phyloP scores from a whole-genome alignment of 2,888 invertebrate species.

The Pherbina coryleti region DNA sequence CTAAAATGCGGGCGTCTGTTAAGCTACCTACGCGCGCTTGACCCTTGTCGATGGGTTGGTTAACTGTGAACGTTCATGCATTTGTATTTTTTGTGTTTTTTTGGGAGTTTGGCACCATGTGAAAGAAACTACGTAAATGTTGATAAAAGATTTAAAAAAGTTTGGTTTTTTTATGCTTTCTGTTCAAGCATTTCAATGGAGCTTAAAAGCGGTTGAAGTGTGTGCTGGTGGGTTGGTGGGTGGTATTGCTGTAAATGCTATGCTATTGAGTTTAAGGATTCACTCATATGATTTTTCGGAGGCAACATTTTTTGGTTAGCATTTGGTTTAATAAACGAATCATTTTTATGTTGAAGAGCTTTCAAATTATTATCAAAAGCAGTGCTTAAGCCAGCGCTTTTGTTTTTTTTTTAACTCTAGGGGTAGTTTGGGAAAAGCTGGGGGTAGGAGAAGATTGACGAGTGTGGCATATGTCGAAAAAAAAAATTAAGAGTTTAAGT shows the following conservation, averaged over 20 bases:
- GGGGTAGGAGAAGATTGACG: background rate
- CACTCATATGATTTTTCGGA: conserved; percentile 3
- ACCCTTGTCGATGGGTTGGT: background rate
- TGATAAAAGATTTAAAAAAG: conserved; percentile 17
- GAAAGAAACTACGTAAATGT: conserved; percentile 19
- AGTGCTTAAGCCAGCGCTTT: background rate
- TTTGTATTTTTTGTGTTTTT: conserved; percentile 9
- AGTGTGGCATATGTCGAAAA: background rate
- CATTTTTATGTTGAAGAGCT: conserved; percentile 11
- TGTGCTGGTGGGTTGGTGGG: background rate
- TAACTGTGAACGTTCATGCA: background rate
- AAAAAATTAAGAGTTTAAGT: background rate
- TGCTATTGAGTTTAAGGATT: background rate
- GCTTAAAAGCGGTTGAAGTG: conserved; percentile 19
- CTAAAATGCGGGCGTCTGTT: conserved; percentile 68
- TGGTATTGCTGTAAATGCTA: background rate
- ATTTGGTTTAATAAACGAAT: conserved; percentile 1
- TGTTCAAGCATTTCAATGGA: conserved; percentile 25
- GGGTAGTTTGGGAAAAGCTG: background rate
- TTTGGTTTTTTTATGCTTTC: background rate
- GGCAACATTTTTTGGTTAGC: background rate
- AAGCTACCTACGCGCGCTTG: background rate
- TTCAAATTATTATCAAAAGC: conserved; percentile 14
- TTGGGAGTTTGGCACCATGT: conserved; percentile 3
- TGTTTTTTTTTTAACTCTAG: no score